Base-by-base conservation (phyloP, 92 coral and sea anemone species). In the Parazoanthus darwini region DNA sequence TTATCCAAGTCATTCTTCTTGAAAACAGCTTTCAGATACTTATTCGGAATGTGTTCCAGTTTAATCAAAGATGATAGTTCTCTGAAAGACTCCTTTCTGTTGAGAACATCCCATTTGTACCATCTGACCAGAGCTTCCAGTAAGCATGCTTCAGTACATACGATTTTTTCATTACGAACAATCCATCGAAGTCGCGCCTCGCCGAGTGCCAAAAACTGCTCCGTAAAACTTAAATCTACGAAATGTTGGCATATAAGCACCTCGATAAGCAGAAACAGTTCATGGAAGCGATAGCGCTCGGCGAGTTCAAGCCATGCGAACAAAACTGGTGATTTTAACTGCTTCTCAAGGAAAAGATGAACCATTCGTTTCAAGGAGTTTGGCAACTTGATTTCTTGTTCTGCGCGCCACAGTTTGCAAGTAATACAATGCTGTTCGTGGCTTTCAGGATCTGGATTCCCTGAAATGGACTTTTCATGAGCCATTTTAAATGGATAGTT, bases 111-210 rank as follows among this genome's bases (percentile, higher is more conserved):
- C 16, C 76, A 38, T 66, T 82, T 4, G n/a, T 66, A 82, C 86
- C 86, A 82, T 66, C 86, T 82, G 56, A 82, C 23, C 33, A 82
- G 75, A 1, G 86, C 86, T 82, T 82, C 75, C 20, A 82, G 86
- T 15, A 82, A 82, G 22, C 75, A 82, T 14, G 37, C 36, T 68
- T 82, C 86, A 25, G 73, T 65, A 74, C 86, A 63, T 16, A 82
- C 86, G 11, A 82, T 18, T 43, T 68, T 82, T 39, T 82, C 86
- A 66, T 82, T 82, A 33, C 26, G 76, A 66, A 82, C 38, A n/a
- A 82, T 70, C 86, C 86, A 82, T 25, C 43, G 76, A 39, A 82
- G 23, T 66, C 58, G 75, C 36, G 8, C 58, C 36, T 23, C 86
- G 38, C 76, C 46, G 36, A 82, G 26, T 82, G 58, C 68, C 44